Percentiles rank a stretch among this genome's conserved stretches.
Conservation (phyloP, 2,797 vertebrate species). For the Melanogrammus aeglefinus region DNA sequence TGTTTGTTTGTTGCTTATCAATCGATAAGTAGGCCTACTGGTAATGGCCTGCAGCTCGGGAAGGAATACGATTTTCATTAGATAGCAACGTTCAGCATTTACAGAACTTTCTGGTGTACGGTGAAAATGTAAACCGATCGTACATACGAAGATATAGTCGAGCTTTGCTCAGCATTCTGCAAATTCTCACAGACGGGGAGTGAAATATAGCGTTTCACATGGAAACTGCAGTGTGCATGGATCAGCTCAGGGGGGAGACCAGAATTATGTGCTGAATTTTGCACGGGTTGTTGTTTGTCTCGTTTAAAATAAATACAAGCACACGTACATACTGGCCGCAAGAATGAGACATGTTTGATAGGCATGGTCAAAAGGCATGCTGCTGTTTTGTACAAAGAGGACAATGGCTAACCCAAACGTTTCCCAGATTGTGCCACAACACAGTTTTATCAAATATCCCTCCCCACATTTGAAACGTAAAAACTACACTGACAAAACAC, state of each 20-base stretch:
- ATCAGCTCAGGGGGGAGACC: conserved; percentile 25
- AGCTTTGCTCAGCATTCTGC: conserved; percentile 14
- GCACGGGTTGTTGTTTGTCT: conserved; percentile 38
- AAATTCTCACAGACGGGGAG: conserved; percentile 13
- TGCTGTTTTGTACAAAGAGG: conserved; percentile 60
- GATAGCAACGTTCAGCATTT: neutral
- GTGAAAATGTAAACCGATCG: conserved; percentile 6
- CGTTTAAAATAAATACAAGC: conserved; percentile 61
- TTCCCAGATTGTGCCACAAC: conserved; percentile 24
- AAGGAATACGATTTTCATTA: neutral
- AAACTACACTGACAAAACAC: conserved; percentile 49
- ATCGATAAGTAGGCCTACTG: neutral
- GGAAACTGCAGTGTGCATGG: neutral
- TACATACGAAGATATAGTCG: neutral
- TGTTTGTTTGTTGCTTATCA: neutral
- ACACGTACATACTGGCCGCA: conserved; percentile 58
- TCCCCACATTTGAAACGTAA: conserved; percentile 27
- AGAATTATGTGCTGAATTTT: conserved; percentile 34
- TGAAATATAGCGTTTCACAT: neutral
- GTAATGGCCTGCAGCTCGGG: neutral
- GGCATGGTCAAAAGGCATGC: conserved; percentile 68
- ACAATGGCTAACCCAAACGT: conserved; percentile 45
- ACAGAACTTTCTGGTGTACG: neutral
- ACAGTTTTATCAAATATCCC: conserved; percentile 27
- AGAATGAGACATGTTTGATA: conserved; percentile 58